A percentile compares a stretch with the other conserved stretches of the same genome.
These are phyloP conservation scores for Parus major DNA, from an alignment of 2,113 vertebrate species.

Conservation along the genomic window DNA sequence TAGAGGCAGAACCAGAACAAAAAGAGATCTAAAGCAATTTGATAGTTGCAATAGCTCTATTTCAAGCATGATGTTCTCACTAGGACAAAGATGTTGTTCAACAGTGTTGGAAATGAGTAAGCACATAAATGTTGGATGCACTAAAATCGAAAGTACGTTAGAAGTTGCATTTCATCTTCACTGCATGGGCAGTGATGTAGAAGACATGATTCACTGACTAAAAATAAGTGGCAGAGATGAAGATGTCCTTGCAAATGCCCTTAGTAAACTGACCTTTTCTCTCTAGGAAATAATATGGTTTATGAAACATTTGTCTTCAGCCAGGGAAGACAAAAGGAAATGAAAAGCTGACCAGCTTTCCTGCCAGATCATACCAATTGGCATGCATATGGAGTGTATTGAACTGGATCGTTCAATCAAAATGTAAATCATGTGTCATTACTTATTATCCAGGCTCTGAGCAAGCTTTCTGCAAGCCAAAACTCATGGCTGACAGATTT, in stretches of 20 bases:
- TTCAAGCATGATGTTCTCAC: background rate
- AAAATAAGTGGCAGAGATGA: constrained; percentile 18
- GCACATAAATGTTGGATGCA: background rate
- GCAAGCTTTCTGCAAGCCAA: constrained; percentile 2
- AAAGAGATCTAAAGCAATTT: background rate
- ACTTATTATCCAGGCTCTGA: constrained; percentile 13
- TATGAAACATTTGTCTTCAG: constrained; percentile 33
- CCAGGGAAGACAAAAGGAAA: background rate
- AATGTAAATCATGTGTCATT: constrained; percentile 29
- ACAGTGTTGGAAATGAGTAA: background rate
- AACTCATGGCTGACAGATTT: constrained; percentile 15
- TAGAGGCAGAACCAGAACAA: background rate
- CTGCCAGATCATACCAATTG: background rate
- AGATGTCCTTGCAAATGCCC: constrained; percentile 40
- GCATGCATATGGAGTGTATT: background rate
- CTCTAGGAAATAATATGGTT: background rate
- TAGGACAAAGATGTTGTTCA: background rate
- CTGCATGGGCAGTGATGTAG: constrained; percentile 6
- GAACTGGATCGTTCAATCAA: constrained; percentile 36
- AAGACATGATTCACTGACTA: background rate
- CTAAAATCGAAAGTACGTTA: background rate
- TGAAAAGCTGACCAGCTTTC: background rate
- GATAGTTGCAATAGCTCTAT: background rate
- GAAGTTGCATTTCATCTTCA: background rate
- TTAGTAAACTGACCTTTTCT: constrained; percentile 31